A percentile compares a stretch with the other conserved stretches of the same genome.
Evolutionary conservation across 2,797 vertebrate species (phyloP).

Genomic region (Oreochromis grahami): DNA sequence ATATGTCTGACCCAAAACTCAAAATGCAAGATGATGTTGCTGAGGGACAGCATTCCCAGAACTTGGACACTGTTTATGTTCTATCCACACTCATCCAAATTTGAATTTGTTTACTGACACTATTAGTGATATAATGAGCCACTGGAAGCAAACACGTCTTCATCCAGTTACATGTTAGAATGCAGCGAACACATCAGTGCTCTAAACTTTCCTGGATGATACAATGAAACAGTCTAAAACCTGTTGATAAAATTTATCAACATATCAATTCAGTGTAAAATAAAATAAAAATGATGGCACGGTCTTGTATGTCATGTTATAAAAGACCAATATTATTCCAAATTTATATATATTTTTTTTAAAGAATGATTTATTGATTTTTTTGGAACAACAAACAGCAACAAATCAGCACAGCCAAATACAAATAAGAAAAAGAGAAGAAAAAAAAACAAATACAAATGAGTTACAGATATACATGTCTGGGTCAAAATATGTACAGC

Average conservation of each 20-base stretch:
- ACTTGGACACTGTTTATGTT: conserved; percentile 22
- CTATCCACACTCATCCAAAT: conserved; percentile 12
- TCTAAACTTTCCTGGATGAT: neutral
- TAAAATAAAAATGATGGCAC: neutral
- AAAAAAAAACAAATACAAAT: too few relatives aligned
- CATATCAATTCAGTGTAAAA: neutral
- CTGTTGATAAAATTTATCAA: neutral
- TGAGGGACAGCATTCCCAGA: conserved; percentile 16
- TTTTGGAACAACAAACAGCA: too few relatives aligned
- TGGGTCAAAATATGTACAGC: too few relatives aligned
- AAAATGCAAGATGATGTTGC: conserved; percentile 41
- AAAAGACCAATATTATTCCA: neutral
- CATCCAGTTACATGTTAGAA: neutral
- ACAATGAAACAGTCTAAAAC: neutral
- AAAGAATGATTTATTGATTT: too few relatives aligned
- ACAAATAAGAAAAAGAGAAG: too few relatives aligned
- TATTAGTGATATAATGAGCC: conserved; percentile 17
- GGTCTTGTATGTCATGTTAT: neutral
- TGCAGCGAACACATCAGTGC: neutral
- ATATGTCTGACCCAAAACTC: conserved; percentile 61
- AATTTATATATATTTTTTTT: neutral
- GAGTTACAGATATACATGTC: too few relatives aligned
- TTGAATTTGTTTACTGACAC: conserved; percentile 24
- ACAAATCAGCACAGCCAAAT: too few relatives aligned
- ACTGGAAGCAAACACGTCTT: conserved; percentile 3